Evolutionary conservation across 37 sponge, comb jelly and placozoan species (phyloP).

Genomic region (Lycopodina hypogea): DNA sequence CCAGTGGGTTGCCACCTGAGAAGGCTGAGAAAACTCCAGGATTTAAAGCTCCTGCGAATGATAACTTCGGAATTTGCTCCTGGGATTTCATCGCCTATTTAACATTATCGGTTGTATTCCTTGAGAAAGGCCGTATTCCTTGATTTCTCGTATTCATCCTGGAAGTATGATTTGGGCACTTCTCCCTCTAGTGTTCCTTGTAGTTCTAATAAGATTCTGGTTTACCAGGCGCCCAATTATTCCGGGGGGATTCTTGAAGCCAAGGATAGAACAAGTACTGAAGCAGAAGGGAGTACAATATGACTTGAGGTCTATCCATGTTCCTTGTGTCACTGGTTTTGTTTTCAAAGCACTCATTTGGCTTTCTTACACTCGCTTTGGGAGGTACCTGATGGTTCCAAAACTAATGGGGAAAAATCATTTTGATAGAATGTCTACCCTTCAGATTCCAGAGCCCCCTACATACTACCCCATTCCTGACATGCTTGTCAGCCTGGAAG

Average conservation of each 20-base stretch:
- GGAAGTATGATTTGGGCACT: constrained; percentile 40
- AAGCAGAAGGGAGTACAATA: constrained; percentile 17
- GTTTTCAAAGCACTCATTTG: constrained; percentile 38
- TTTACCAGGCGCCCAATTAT: constrained; percentile 4
- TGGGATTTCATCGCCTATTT: too few species aligned
- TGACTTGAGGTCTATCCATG: constrained; percentile 11
- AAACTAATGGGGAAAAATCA: constrained; percentile 6
- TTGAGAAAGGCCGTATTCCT: too few species aligned
- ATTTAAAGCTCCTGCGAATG: too few species aligned
- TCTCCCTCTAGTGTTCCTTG: background rate
- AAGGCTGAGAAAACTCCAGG: too few species aligned
- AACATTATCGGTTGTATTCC: too few species aligned
- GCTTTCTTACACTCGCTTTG: constrained; percentile 57
- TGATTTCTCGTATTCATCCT: too few species aligned
- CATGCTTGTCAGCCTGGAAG: constrained; percentile 9
- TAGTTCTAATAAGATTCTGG: background rate
- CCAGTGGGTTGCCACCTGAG: too few species aligned
- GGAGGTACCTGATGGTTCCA: constrained; percentile 20
- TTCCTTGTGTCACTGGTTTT: constrained; percentile 41
- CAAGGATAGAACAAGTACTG: constrained; percentile 36
- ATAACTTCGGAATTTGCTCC: too few species aligned
- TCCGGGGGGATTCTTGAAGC: background rate
- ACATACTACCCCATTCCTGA: constrained; percentile 51
- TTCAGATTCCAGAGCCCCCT: constrained; percentile 65
- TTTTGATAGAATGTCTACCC: constrained; percentile 17